Conservation (phyloP, 92 coral and sea anemone species). For the Palythoa caribaeorum region DNA sequence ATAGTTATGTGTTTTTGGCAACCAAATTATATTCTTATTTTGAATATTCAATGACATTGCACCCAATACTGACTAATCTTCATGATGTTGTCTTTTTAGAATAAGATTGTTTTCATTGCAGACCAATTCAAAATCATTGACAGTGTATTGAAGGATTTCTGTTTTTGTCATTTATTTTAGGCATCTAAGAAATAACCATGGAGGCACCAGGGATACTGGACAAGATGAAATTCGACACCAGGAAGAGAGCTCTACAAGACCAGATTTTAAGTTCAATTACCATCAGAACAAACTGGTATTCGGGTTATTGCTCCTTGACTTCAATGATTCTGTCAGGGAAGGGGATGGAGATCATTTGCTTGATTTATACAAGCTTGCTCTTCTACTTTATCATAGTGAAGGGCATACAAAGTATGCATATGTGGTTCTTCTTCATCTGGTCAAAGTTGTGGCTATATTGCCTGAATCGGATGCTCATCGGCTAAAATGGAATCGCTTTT, state of each 20-base stretch:
- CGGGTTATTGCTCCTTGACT: constrained; percentile 50
- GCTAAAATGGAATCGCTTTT: constrained; percentile 70
- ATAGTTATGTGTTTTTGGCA: constrained; percentile 13
- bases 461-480: constrained; percentile 66
- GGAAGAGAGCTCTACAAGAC: constrained; percentile 29
- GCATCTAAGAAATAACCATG: constrained; percentile 47
- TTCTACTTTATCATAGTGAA: constrained; percentile 61
- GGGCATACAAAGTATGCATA: constrained; percentile 74
- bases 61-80: not conserved
- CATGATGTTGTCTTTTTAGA: not conserved
- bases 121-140: constrained; percentile 18
- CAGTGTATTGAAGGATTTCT: constrained; percentile 10
- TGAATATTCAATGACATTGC: not conserved
- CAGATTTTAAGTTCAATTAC: constrained; percentile 45
- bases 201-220: constrained; percentile 7
- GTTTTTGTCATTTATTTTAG: constrained; percentile 38
- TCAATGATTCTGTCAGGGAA: constrained; percentile 73
- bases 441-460: constrained; percentile 49
- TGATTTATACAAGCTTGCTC: constrained; percentile 60
- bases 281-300: constrained; percentile 44
- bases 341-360: constrained; percentile 57
- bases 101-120: constrained; percentile 6
- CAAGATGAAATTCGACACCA: constrained; percentile 1
- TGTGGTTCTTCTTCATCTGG: constrained; percentile 60
- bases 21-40: not conserved